Conservation (phyloP, 1,140 invertebrate species). For the Penaeus chinensis region DNA sequence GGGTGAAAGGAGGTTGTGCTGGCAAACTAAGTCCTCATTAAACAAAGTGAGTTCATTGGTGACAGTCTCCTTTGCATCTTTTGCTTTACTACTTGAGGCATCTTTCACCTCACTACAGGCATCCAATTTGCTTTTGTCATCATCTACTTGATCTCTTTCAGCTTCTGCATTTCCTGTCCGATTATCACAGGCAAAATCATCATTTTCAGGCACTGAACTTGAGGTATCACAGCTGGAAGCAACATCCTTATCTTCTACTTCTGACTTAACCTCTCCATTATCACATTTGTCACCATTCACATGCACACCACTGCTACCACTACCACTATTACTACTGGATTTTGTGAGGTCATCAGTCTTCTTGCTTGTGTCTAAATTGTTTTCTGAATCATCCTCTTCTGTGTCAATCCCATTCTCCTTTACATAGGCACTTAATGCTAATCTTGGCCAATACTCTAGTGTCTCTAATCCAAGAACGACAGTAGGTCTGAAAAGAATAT, state of each 20-base stretch:
- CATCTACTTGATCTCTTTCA: constrained; percentile 11
- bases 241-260: neutral
- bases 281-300: constrained; percentile 44
- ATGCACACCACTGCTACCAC: constrained; percentile 17
- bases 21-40: constrained; percentile 61
- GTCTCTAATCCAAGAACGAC: constrained; percentile 43
- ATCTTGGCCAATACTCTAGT: constrained; percentile 51
- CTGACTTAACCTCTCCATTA: constrained; percentile 6
- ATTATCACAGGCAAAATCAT: constrained; percentile 49
- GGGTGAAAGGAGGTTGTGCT: constrained; percentile 54
- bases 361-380: constrained; percentile 18
- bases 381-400: constrained; percentile 30
- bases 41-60: constrained; percentile 36
- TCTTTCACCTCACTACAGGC: constrained; percentile 6
- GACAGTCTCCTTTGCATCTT: constrained; percentile 14
- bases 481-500: constrained; percentile 46
- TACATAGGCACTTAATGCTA: constrained; percentile 56
- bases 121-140: neutral
- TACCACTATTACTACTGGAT: constrained; percentile 18
- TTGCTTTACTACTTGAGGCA: constrained; percentile 10
- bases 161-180: constrained; percentile 24
- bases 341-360: constrained; percentile 18
- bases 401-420: constrained; percentile 56
- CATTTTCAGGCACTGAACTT: constrained; percentile 51
- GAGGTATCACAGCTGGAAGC: constrained; percentile 47